phyloP scores from a whole-genome alignment of 2,113 vertebrate genomes.

The Chrysochloris asiatica region DNA sequence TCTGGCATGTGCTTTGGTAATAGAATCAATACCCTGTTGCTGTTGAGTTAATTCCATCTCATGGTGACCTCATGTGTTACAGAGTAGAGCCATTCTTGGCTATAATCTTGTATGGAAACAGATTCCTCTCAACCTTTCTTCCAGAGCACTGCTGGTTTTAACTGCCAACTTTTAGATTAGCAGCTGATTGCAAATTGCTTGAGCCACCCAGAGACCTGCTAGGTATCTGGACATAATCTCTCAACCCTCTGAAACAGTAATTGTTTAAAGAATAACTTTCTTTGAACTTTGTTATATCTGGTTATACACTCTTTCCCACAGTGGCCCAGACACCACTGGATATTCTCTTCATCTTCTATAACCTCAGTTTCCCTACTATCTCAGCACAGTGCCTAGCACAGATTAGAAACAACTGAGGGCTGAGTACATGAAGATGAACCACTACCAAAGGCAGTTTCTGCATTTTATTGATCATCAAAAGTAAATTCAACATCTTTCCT shows the following conservation, averaged over 20 bases:
- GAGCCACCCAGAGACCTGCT: background rate
- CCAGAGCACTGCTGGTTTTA: background rate
- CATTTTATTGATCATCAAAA: background rate
- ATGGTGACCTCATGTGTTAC: background rate
- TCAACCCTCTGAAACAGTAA: background rate
- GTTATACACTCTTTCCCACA: rapidly evolving
- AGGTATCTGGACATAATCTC: background rate
- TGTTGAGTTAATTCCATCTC: background rate
- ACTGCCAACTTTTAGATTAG: background rate
- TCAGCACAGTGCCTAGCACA: background rate
- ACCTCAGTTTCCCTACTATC: rapidly evolving
- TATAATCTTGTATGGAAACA: background rate
- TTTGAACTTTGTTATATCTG: background rate
- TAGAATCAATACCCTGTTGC: background rate
- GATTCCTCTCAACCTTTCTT: background rate
- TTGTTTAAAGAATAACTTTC: no score
- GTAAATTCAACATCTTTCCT: background rate
- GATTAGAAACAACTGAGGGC: background rate
- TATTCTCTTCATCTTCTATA: background rate
- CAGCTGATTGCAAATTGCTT: background rate
- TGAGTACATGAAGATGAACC: background rate
- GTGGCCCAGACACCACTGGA: background rate
- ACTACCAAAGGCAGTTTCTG: background rate
- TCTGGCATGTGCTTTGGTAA: background rate
- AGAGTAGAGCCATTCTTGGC: background rate